Evolutionary conservation across 2,113 vertebrate genomes (phyloP).

Genomic region (Nesogale talazaci): DNA sequence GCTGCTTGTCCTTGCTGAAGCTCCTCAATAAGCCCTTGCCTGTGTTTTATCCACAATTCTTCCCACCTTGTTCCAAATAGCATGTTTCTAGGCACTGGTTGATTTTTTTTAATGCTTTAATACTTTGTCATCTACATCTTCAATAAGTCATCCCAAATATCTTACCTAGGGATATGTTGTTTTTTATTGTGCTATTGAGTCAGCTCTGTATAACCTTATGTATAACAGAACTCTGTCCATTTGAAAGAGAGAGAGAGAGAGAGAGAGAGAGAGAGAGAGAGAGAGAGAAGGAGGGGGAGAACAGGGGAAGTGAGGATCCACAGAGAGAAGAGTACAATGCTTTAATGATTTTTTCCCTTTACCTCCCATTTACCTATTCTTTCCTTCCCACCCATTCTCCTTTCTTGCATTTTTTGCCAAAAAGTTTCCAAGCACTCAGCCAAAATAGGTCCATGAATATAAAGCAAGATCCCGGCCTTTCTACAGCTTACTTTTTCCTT

Average conservation of each 20-base stretch:
- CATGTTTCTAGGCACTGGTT: not conserved
- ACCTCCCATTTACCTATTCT: not conserved
- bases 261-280: too few relatives aligned
- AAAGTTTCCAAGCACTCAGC: slow-evolving; percentile 15
- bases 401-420: slow-evolving; percentile 25
- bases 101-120: slow-evolving; percentile 3
- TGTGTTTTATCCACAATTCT: not conserved
- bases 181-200: not conserved
- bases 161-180: not conserved
- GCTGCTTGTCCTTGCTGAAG: not conserved
- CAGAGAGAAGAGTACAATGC: not conserved
- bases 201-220: not conserved
- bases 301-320: too few relatives aligned
- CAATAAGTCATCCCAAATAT: not conserved
- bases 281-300: too few relatives aligned
- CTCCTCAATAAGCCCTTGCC: not conserved
- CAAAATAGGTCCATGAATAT: not conserved
- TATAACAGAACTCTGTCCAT: not conserved
- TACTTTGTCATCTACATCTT: slow-evolving; percentile 19
- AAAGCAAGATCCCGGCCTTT: not conserved
- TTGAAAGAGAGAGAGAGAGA: too few relatives aligned
- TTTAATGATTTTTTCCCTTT: not conserved
- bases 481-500: not conserved
- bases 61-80: not conserved
- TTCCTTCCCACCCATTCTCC: not conserved